Percentiles rank a stretch among this genome's conserved stretches.
Evolutionary conservation across 2,113 vertebrate genomes (phyloP).

Genomic region (Nesogale talazaci): DNA sequence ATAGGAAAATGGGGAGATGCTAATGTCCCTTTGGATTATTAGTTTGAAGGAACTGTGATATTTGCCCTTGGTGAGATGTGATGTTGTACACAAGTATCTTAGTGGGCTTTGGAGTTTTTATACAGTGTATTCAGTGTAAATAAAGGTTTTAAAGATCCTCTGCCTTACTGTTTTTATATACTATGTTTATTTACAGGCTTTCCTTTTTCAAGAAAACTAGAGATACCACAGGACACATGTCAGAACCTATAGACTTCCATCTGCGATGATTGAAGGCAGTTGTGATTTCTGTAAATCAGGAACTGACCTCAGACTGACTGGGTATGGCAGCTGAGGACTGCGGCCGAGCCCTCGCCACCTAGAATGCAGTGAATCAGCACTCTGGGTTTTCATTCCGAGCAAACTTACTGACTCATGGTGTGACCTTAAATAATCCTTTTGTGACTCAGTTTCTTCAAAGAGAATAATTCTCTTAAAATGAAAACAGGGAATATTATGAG

Average conservation of each 20-base stretch:
- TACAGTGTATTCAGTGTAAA: slow-evolving; percentile 13
- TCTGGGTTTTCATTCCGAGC: slow-evolving; percentile 62
- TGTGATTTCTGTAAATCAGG: slow-evolving; percentile 41
- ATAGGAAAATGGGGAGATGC: background rate
- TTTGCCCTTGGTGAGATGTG: slow-evolving; percentile 8
- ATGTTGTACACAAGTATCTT: background rate
- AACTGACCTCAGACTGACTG: slow-evolving; percentile 60
- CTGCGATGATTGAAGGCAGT: slow-evolving; percentile 42
- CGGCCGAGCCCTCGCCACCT: slow-evolving; percentile 56
- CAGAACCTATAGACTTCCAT: slow-evolving; percentile 20
- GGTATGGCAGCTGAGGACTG: background rate
- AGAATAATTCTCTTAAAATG: background rate
- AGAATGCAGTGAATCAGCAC: slow-evolving; percentile 67
- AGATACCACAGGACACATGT: slow-evolving; percentile 25
- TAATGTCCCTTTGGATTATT: background rate
- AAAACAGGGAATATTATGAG: background rate
- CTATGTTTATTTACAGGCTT: slow-evolving; percentile 42
- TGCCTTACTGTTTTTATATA: background rate
- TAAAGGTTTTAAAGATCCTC: background rate
- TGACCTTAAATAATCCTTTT: slow-evolving; percentile 58
- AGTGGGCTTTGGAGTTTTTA: background rate
- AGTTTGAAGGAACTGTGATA: background rate
- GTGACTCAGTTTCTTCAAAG: slow-evolving; percentile 74
- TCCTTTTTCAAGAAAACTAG: slow-evolving; percentile 21
- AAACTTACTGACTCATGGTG: slow-evolving; percentile 50